Evolutionary conservation across 2,797 vertebrate genomes (phyloP).

Genomic region (Spondyliosoma cantharus): DNA sequence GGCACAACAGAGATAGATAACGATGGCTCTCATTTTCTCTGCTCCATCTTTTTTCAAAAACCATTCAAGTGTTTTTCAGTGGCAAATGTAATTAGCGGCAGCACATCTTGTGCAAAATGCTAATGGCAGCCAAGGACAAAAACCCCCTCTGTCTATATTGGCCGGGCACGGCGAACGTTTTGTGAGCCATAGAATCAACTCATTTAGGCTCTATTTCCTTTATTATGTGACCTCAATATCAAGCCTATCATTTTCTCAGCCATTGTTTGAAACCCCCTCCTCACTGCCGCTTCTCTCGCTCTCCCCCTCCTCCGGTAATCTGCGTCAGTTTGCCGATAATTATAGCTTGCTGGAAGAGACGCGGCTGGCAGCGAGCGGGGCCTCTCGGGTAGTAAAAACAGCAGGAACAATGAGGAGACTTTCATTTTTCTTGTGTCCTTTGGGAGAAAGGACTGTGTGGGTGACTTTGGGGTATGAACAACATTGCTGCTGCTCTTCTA

Average conservation of each 20-base stretch:
- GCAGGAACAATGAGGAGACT: constrained; percentile 54
- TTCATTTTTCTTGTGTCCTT: constrained; percentile 36
- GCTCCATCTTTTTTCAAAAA: constrained; percentile 34
- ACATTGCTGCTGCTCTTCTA: constrained; percentile 25
- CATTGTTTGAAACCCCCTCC: constrained; percentile 59
- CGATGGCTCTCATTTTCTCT: constrained; percentile 20
- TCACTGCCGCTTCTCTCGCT: constrained; percentile 34
- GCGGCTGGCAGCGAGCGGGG: constrained; percentile 55
- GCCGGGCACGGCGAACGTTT: constrained; percentile 24
- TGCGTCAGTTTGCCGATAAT: constrained; percentile 73
- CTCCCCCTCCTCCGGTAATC: constrained; percentile 67
- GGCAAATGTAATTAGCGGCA: constrained; percentile 55
- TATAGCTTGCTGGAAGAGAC: constrained; percentile 75
- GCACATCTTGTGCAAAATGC: constrained; percentile 55
- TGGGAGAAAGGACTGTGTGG: constrained; percentile 43
- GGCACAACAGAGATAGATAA: constrained; percentile 37
- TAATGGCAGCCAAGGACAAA: constrained; percentile 54
- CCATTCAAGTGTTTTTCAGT: constrained; percentile 50
- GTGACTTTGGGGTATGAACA: constrained; percentile 43
- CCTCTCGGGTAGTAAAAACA: constrained; percentile 45
- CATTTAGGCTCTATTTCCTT: constrained; percentile 66
- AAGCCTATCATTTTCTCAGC: constrained; percentile 68
- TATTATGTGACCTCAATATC: constrained; percentile 68
- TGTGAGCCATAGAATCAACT: constrained; percentile 63
- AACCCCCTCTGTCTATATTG: constrained; percentile 27